phyloP scores from a whole-genome alignment of 2,113 vertebrate genomes.

The Callaeas wilsoni region DNA sequence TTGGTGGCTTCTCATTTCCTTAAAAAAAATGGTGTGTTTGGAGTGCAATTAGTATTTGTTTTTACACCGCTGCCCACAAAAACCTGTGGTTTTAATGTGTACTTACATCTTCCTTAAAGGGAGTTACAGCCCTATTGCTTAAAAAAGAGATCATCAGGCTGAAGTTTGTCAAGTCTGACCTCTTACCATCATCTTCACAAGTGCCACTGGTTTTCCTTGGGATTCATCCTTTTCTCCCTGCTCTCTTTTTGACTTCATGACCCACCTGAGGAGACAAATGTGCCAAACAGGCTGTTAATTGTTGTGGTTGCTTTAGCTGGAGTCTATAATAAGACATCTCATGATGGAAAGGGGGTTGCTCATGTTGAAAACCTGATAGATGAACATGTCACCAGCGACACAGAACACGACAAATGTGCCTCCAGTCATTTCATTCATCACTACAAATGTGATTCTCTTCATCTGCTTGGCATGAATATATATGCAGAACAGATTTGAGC shows the following conservation, averaged over 20 bases:
- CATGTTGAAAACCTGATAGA: background rate
- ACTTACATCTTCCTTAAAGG: background rate
- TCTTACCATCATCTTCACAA: background rate
- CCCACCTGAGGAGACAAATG: background rate
- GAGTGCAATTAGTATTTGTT: background rate
- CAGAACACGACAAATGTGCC: background rate
- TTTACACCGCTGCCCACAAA: background rate
- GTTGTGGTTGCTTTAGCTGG: background rate
- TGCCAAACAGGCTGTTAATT: background rate
- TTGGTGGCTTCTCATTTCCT: background rate
- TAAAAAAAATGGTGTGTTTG: background rate
- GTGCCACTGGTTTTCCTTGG: background rate
- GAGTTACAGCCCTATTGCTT: background rate
- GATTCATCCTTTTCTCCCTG: background rate
- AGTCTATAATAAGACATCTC: background rate
- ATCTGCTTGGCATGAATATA: background rate
- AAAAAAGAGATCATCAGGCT: background rate
- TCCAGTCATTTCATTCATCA: background rate
- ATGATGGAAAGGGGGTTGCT: background rate
- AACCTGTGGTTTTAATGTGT: rapidly evolving
- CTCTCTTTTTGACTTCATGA: background rate
- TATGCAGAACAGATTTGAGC: background rate
- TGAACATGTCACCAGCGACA: background rate
- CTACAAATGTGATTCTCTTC: background rate
- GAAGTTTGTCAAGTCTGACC: rapidly evolving